Evolutionary conservation across 30 jellyfish, hydroid and myxozoan species (phyloP).

Genomic region (Aurelia sp.): DNA sequence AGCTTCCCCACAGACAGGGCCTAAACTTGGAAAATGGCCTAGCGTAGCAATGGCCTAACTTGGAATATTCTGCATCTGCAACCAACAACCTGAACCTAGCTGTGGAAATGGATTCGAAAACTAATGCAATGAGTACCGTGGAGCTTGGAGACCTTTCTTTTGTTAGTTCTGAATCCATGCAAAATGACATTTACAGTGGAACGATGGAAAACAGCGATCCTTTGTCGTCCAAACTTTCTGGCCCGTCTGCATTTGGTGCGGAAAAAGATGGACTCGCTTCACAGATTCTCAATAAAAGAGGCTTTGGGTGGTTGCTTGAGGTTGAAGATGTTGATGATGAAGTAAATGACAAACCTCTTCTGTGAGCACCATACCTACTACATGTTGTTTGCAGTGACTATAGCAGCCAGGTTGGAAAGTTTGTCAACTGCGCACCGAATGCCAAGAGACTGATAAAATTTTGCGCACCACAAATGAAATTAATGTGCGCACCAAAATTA

Average conservation of each 20-base stretch:
- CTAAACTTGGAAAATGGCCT: no score
- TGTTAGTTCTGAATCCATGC: conserved; percentile 46
- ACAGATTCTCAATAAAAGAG: conserved; percentile 67
- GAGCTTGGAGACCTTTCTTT: conserved; percentile 79
- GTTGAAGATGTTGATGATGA: conserved; percentile 89
- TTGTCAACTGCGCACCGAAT: no score
- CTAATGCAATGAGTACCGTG: conserved; percentile 35
- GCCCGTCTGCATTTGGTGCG: conserved; percentile 8
- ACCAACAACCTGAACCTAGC: no score
- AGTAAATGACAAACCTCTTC: conserved; percentile 83
- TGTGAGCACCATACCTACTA: conserved; percentile 45
- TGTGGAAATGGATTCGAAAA: conserved; percentile 4
- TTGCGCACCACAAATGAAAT: no score
- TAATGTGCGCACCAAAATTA: no score
- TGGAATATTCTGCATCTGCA: no score
- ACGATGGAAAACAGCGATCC: conserved; percentile 49
- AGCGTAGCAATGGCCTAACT: no score
- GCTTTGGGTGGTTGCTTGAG: conserved; percentile 95
- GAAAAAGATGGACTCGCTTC: conserved; percentile 48
- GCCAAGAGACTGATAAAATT: no score
- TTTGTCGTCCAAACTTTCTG: neutral
- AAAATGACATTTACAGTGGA: conserved; percentile 61
- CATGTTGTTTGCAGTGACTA: no score
- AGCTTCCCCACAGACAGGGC: no score
- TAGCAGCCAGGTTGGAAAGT: no score